Conservation (phyloP, 1,140 invertebrate species). For the Holcopasites calliopsidis region DNA sequence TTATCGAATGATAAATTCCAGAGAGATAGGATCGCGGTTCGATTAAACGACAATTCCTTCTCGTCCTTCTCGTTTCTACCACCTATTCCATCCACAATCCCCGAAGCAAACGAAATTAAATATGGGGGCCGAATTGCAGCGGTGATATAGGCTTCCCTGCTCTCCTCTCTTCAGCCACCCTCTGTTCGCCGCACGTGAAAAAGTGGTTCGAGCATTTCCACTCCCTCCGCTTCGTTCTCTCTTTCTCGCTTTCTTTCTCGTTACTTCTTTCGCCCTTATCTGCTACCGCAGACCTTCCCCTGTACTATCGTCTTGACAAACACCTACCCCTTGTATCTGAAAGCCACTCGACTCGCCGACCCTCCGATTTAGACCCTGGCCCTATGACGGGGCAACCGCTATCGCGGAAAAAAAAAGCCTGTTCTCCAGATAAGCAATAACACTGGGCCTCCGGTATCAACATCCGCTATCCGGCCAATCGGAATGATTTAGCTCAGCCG, state of each 20-base stretch:
- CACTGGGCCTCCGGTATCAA: slow-evolving; percentile 35
- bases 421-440: slow-evolving; percentile 48
- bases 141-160: slow-evolving; percentile 62
- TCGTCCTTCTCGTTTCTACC: slow-evolving; percentile 53
- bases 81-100: slow-evolving; percentile 59
- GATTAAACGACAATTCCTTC: slow-evolving; percentile 78
- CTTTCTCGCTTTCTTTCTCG: slow-evolving; percentile 38
- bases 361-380: slow-evolving; percentile 60
- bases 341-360: slow-evolving; percentile 63
- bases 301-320: slow-evolving; percentile 67
- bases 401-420: slow-evolving; percentile 31
- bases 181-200: slow-evolving; percentile 12
- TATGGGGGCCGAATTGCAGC: slow-evolving; percentile 78
- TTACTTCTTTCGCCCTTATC: slow-evolving; percentile 70
- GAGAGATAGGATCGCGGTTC: slow-evolving; percentile 78
- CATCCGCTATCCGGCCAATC: slow-evolving; percentile 38
- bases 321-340: slow-evolving; percentile 69
- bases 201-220: slow-evolving; percentile 37
- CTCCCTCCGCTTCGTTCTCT: slow-evolving; percentile 24
- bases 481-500: slow-evolving; percentile 20
- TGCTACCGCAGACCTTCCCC: slow-evolving; percentile 72
- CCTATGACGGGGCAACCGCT: slow-evolving; percentile 36
- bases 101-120: slow-evolving; percentile 75
- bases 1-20: slow-evolving; percentile 81
- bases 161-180: not conserved